phyloP scores from a whole-genome alignment of 2,113 vertebrate genomes.

The Epinephelus cyanopodus region DNA sequence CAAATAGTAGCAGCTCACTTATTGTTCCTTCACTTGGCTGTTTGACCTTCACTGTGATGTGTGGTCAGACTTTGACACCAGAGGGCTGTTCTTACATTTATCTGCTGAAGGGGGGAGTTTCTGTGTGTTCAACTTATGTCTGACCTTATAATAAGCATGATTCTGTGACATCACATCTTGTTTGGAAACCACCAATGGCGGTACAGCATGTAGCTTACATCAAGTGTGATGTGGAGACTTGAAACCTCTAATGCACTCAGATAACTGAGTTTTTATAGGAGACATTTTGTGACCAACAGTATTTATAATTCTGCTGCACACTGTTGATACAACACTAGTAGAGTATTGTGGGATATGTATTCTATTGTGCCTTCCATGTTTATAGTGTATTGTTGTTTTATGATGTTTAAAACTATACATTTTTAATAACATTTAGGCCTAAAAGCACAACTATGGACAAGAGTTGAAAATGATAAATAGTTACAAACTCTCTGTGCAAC shows the following conservation, averaged over 20 bases:
- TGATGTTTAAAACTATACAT: no score
- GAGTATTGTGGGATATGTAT: no score
- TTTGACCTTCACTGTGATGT: constrained; percentile 11
- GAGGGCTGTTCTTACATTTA: neutral
- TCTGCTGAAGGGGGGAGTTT: neutral
- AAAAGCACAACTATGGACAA: no score
- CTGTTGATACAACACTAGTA: no score
- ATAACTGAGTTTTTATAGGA: neutral
- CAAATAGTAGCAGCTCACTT: neutral
- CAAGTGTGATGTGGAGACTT: neutral
- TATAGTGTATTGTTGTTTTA: no score
- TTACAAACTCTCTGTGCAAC: no score
- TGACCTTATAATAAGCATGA: neutral
- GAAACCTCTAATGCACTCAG: neutral
- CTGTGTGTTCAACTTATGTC: neutral
- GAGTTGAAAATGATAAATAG: no score
- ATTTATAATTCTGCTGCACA: no score
- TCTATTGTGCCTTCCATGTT: no score
- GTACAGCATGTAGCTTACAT: neutral
- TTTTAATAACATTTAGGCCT: no score
- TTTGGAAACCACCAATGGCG: neutral
- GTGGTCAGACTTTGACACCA: no score
- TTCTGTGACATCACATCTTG: neutral
- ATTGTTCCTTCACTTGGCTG: neutral
- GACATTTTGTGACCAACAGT: no score